phyloP scores from a whole-genome alignment of 1,140 invertebrate species.

The Drosophila neocordata region DNA sequence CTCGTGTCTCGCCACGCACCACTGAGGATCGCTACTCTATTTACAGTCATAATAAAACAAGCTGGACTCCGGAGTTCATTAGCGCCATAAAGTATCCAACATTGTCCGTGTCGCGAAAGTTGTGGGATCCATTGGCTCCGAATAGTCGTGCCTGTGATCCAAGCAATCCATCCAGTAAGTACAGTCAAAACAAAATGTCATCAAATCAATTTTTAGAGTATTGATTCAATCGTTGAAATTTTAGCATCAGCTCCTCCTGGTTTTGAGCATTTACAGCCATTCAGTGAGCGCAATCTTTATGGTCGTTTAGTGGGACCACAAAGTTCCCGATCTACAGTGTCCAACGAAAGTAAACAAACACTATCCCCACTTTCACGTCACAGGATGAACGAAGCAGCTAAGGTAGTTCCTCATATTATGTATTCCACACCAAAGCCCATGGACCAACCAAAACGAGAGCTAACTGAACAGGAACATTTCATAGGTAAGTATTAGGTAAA shows the following conservation, averaged over 20 bases:
- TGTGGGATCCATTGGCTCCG: slow-evolving; percentile 32
- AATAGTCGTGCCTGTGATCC: slow-evolving; percentile 19
- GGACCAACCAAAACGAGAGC: neutral
- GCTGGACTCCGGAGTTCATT: neutral
- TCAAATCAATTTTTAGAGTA: too few species aligned
- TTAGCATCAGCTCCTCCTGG: slow-evolving; percentile 28
- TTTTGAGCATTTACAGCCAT: slow-evolving; percentile 21
- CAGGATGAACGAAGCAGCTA: slow-evolving; percentile 28
- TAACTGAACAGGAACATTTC: slow-evolving; percentile 36
- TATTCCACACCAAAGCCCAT: slow-evolving; percentile 13
- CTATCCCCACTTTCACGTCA: slow-evolving; percentile 25
- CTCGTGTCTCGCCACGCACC: neutral
- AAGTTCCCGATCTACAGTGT: too few species aligned
- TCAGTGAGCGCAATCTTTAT: neutral
- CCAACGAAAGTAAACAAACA: neutral
- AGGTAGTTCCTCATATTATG: neutral
- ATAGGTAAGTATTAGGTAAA: slow-evolving; percentile 27
- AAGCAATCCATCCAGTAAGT: slow-evolving; percentile 24
- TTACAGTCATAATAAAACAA: neutral
- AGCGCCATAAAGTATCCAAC: slow-evolving; percentile 13
- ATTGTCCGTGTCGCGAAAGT: neutral
- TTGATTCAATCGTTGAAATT: neutral
- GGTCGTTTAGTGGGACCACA: neutral
- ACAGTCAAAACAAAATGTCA: neutral
- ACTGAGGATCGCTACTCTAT: neutral